phyloP scores from a whole-genome alignment of 1,140 invertebrate species.

The Oncopodura yosiiana region DNA sequence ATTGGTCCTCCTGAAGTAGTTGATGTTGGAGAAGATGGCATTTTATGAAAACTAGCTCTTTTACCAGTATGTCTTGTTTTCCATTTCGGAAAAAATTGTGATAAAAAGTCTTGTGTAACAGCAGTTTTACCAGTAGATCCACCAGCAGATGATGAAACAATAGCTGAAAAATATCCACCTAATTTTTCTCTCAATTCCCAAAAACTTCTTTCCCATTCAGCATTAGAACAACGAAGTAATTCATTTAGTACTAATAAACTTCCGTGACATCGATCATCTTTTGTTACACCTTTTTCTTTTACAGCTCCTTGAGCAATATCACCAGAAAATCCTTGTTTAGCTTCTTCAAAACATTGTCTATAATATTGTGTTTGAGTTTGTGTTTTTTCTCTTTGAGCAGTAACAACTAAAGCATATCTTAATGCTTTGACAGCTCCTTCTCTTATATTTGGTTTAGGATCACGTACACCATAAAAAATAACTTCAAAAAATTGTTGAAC shows the following conservation, averaged over 20 bases:
- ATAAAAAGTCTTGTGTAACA: slow-evolving; percentile 19
- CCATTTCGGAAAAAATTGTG: slow-evolving; percentile 19
- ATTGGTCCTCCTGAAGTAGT: slow-evolving; percentile 1
- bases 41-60: neutral
- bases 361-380: slow-evolving; percentile 73
- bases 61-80: slow-evolving; percentile 8
- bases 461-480: slow-evolving; percentile 84
- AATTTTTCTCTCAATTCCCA: slow-evolving; percentile 46
- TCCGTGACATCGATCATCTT: slow-evolving; percentile 86
- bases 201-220: slow-evolving; percentile 73
- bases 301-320: slow-evolving; percentile 39
- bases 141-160: too few relatives aligned
- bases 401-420: slow-evolving; percentile 75
- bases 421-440: slow-evolving; percentile 87
- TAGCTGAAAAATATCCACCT: slow-evolving; percentile 9
- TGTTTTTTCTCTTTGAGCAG: slow-evolving; percentile 81
- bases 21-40: neutral
- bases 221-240: slow-evolving; percentile 81
- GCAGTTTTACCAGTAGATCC: neutral
- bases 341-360: slow-evolving; percentile 83
- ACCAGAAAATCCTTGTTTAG: slow-evolving; percentile 67
- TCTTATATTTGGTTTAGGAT: slow-evolving; percentile 82
- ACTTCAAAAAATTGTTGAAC: slow-evolving; percentile 91
- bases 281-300: slow-evolving; percentile 64
- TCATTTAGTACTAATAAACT: slow-evolving; percentile 90